Evolutionary conservation across 35 echinoderm and acorn worm species (phyloP).

Genomic region (Chiridota heheva): DNA sequence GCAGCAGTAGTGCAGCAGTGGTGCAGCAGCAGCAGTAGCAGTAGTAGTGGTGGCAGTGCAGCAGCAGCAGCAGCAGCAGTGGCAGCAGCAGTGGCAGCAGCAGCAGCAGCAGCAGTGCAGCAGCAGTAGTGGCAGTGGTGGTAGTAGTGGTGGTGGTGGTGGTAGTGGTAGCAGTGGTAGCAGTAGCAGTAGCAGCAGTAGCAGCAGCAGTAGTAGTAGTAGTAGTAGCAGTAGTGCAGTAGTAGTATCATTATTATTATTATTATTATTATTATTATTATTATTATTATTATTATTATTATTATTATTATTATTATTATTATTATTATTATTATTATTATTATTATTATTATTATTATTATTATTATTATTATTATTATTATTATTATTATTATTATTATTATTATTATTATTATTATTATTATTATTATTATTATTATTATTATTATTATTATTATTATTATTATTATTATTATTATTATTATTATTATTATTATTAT

Average conservation of each 20-base stretch:
- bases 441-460: constrained; percentile 2
- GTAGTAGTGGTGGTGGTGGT: neutral
- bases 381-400: neutral
- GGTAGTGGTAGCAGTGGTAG: neutral
- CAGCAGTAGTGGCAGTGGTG: neutral
- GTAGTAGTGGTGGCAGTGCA: neutral
- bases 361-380: neutral
- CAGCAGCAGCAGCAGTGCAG: neutral
- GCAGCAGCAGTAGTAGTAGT: too few relatives aligned
- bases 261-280: too few relatives aligned
- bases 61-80: neutral
- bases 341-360: too few relatives aligned
- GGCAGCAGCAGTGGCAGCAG: neutral
- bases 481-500: constrained; percentile 5
- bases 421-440: constrained; percentile 1
- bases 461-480: constrained; percentile 7
- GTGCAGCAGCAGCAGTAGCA: too few relatives aligned
- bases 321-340: too few relatives aligned
- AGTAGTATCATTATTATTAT: neutral
- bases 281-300: too few relatives aligned
- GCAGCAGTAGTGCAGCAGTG: too few relatives aligned
- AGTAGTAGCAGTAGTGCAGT: neutral
- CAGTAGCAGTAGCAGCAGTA: neutral
- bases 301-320: too few relatives aligned
- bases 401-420: constrained; percentile 6